Base-by-base conservation (phyloP, 2,113 vertebrate species). In the Embiotoca jacksoni region DNA sequence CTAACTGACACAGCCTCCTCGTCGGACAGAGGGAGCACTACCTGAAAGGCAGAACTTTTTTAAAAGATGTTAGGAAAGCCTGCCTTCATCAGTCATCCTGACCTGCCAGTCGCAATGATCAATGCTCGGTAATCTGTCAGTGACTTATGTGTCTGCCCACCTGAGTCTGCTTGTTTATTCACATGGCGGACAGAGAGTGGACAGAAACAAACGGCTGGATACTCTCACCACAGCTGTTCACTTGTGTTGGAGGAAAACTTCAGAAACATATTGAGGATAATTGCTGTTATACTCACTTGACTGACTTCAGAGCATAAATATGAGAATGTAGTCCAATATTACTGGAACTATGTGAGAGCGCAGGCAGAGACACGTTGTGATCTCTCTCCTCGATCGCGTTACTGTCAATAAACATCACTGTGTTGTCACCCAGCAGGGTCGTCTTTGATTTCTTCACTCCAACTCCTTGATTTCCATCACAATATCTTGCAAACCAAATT, bases 121-220 rank as follows among this genome's bases (percentile, higher is more conserved):
- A 67, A 44, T 35, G 7, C 31, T 63, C 47, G 44, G 73, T 75
- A 68, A 81, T 82, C 65, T 84, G 76, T 70, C 67, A 57, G 65
- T 67, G 69, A 69, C 3, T 50, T 57, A 68, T 75, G 53, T n/a
- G 66, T 56, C 16, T 67, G 82, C 64, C 74, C 35, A 52, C 47
- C 35, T 61, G 32, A 62, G n/a, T 57, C 50, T 7, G 32, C 59
- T 63, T 65, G 54, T 81, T 78, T 66, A 66, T 75, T 60, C 32
- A 65, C 58, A 58, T 23, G 53, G 59, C 37, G 41, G 31, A 33
- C 55, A 62, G 54, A 60, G 44, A 47, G 14, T 16, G 36, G 49
- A 79, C 37, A 64, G 54, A 59, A 50, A 58, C 33, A 72, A 37
- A 10, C 9, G 14, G 4, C 4, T 4, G 2, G 36, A 50, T 13